Evolutionary conservation across 2,113 vertebrate species (phyloP).

Genomic region (Callorhinus ursinus): DNA sequence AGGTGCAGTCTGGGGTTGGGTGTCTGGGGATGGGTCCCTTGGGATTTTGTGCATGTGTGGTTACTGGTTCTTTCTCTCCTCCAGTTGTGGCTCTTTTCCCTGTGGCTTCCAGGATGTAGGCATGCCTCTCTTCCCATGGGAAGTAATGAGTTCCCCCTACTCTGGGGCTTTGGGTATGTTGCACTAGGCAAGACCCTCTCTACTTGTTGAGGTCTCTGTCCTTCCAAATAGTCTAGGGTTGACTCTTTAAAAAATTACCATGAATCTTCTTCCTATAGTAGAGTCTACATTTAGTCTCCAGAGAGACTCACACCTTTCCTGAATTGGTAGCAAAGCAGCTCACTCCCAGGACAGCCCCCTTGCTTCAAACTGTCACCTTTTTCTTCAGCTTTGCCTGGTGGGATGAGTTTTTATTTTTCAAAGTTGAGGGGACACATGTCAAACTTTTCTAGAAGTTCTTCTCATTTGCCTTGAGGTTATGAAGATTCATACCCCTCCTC

Average conservation of each 20-base stretch:
- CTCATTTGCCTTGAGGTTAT: background rate
- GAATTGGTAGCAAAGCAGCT: background rate
- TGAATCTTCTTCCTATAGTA: background rate
- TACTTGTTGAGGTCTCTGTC: background rate
- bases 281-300: background rate
- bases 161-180: background rate
- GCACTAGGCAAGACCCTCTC: background rate
- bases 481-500: background rate
- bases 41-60: background rate
- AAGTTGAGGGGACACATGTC: background rate
- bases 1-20: background rate
- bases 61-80: background rate
- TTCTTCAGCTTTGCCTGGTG: background rate
- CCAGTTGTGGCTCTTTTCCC: background rate
- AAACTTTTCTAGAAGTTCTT: background rate
- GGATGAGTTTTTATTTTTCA: background rate
- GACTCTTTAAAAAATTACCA: background rate
- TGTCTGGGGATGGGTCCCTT: background rate
- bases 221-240: background rate
- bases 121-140: background rate
- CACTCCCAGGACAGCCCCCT: fast-evolving
- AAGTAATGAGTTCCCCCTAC: background rate
- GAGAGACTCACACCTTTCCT: background rate
- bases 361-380: background rate
- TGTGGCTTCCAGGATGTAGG: background rate